phyloP scores from a whole-genome alignment of 2,797 vertebrate genomes.

The Helarctos malayanus region DNA sequence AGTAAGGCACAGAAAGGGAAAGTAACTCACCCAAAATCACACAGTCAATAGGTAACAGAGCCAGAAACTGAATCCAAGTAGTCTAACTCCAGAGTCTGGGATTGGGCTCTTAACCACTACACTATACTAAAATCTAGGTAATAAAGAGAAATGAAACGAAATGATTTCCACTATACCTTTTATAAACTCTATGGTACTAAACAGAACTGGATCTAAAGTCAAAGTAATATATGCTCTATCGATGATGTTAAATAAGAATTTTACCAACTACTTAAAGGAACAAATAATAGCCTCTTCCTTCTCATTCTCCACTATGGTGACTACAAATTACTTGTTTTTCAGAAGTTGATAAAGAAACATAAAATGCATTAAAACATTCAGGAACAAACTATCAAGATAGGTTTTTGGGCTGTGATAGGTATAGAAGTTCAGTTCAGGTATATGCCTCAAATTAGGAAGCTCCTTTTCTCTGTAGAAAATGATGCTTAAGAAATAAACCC shows the following conservation, averaged over 20 bases:
- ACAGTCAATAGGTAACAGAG: neutral
- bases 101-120: neutral
- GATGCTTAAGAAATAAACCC: neutral
- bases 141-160: neutral
- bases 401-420: neutral
- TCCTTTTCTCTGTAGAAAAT: slow-evolving; percentile 29
- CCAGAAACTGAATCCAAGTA: neutral
- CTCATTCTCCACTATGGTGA: neutral
- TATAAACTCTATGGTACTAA: neutral
- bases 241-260: neutral
- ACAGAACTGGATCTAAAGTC: slow-evolving; percentile 30
- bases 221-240: neutral
- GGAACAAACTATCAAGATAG: slow-evolving; percentile 21
- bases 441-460: neutral
- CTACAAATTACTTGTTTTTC: slow-evolving; percentile 13
- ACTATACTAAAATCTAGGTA: neutral
- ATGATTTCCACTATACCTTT: neutral
- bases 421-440: neutral
- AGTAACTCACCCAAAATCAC: neutral
- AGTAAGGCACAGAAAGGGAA: neutral
- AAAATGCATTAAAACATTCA: neutral
- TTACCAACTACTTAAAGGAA: neutral
- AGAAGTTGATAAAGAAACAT: slow-evolving; percentile 15
- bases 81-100: neutral
- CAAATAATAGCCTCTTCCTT: neutral